Base-by-base conservation (phyloP, 2,113 vertebrate genomes). In the Misgurnus mizolepis region DNA sequence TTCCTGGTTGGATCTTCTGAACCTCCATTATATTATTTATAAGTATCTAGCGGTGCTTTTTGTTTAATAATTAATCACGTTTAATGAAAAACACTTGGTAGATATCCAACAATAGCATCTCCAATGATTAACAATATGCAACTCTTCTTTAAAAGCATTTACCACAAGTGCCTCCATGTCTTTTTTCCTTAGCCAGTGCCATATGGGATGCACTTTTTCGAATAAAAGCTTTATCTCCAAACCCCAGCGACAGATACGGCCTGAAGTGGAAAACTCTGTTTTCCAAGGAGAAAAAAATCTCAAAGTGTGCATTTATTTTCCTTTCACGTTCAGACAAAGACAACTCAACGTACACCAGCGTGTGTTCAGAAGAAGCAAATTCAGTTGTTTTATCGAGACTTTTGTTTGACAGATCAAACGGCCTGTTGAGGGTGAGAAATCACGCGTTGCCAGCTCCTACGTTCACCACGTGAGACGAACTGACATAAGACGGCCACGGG, bases 261-360 rank as follows among this genome's bases (percentile, higher is more conserved):
- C 56, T 61, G n/a, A n/a, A 74, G 56, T 27, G 71, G 41, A 74
- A 74, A 74, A 72, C 53, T 58, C 7, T 53, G 50, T 50, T 73
- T 45, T 60, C n/a, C 3, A n/a, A 27, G 18, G 56, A 74, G n/a
- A 15, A 43, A 73, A 58, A 39, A 45, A 61, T 45, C 56, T 61
- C 27, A 27, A 40, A 74, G 41, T 3, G 7, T 7, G 11, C 14
- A 39, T 61, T 74, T 41, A 45, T 74, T 74, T 74, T 12, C 40
- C 56, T 60, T 61, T 61, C 41, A 74, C 71, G 2, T 15, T 27
- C n/a, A 7, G 4, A 61, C 55, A 74, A 74, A 61, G 56, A 61
- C 45, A 74, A 60, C 56, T 11, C 39, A 55, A 45, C 55, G 40
- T 60, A 45, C 17, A 12, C 49, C 53, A 60, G 53, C 71, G 18